Conservation (phyloP, 2,113 vertebrate species). For the Ovis aries region DNA sequence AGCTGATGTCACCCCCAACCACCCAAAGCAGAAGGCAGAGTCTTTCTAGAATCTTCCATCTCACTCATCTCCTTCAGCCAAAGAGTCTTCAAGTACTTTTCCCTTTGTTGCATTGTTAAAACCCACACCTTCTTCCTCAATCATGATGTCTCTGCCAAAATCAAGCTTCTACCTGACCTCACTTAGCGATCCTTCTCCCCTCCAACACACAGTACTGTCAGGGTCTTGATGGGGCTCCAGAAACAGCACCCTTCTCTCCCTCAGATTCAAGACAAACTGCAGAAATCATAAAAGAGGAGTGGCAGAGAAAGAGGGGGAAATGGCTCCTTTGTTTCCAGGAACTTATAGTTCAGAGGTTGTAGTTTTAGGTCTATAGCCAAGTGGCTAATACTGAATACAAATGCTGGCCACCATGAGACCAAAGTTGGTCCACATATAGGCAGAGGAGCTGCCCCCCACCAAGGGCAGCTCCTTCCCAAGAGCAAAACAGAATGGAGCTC, state of each 20-base stretch:
- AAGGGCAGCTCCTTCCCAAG: neutral
- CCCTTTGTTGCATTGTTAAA: neutral
- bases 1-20: neutral
- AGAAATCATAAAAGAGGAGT: neutral
- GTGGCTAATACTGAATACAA: neutral
- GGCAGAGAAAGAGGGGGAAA: neutral
- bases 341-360: neutral
- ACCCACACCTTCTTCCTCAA: neutral
- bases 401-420: neutral
- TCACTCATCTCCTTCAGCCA: neutral
- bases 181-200: too few relatives aligned
- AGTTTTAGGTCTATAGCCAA: neutral
- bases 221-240: neutral
- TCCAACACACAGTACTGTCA: neutral
- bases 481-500: neutral
- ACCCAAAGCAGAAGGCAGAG: neutral
- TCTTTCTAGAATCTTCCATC: neutral
- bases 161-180: neutral
- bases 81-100: neutral
- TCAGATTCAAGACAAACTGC: neutral
- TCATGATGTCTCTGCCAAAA: fast-evolving
- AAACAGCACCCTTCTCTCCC: neutral
- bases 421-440: neutral
- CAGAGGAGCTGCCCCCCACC: neutral
- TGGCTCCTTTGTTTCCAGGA: neutral